Evolutionary conservation across 1,140 invertebrate species (phyloP).

Genomic region (Agrypnia vestita): DNA sequence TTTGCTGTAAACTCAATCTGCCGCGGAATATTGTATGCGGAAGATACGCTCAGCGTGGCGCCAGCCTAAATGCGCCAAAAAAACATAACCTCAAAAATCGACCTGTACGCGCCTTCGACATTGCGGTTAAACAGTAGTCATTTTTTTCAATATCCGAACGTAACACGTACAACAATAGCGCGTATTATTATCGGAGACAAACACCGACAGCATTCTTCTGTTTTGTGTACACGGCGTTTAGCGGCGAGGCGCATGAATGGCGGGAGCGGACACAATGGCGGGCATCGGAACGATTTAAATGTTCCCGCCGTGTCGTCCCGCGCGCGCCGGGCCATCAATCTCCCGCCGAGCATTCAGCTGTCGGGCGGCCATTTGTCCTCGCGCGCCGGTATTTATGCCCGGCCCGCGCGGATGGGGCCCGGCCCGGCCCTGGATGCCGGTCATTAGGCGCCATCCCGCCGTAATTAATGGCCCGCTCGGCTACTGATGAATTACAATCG

Average conservation of each 20-base stretch:
- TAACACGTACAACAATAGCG: no score
- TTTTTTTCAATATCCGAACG: no score
- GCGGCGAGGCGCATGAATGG: conserved; percentile 14
- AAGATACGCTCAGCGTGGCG: no score
- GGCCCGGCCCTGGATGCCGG: neutral
- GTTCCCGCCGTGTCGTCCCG: neutral
- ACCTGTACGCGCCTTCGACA: no score
- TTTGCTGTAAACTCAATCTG: no score
- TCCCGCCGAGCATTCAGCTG: conserved; percentile 22
- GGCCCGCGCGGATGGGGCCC: neutral
- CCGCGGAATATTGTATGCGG: no score
- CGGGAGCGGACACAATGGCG: neutral
- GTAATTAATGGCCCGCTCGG: neutral
- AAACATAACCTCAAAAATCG: no score
- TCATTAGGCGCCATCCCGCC: conserved; percentile 4
- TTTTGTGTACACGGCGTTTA: neutral
- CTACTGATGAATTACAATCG: no score
- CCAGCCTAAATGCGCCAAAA: no score
- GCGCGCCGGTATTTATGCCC: conserved; percentile 19
- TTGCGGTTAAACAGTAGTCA: no score
- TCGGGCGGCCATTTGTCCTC: conserved; percentile 18
- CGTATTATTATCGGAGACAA: no score
- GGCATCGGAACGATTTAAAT: conserved; percentile 18
- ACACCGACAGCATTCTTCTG: no score
- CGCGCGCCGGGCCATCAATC: conserved; percentile 13